Conservation (phyloP, 35 echinoderm and acorn worm species). For the Apostichopus parvimensis region DNA sequence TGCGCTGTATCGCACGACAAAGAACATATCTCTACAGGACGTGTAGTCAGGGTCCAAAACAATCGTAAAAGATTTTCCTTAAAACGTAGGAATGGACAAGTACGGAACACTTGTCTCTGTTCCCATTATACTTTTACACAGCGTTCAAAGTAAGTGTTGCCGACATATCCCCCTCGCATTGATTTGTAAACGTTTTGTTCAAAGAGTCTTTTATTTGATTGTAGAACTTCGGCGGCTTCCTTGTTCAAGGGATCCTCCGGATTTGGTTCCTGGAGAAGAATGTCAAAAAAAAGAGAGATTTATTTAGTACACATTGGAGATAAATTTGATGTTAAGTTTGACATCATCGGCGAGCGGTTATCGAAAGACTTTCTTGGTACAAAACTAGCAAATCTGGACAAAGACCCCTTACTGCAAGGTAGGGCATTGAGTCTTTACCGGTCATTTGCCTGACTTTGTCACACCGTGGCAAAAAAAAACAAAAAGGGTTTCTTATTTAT, state of each 20-base stretch:
- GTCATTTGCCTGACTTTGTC: too few species aligned
- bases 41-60: neutral
- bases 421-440: too few species aligned
- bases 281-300: neutral
- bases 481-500: too few species aligned
- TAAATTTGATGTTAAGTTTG: too few species aligned
- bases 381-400: too few species aligned
- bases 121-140: constrained; percentile 85
- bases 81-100: constrained; percentile 23
- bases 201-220: constrained; percentile 86
- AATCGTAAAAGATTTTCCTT: constrained; percentile 12
- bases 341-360: too few species aligned
- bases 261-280: constrained; percentile 90
- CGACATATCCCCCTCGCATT: constrained; percentile 96
- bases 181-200: constrained; percentile 95
- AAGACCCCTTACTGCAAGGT: too few species aligned
- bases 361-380: too few species aligned
- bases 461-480: too few species aligned
- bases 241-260: constrained; percentile 97
- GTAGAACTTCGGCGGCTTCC: constrained; percentile 96
- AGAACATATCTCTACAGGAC: neutral
- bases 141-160: constrained; percentile 95
- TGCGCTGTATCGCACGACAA: neutral
- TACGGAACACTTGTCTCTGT: neutral
- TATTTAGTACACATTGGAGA: neutral